Percentiles rank a stretch among this genome's conserved stretches.
Evolutionary conservation across 2,797 vertebrate species (phyloP).

Genomic region (Vultur gryphus): DNA sequence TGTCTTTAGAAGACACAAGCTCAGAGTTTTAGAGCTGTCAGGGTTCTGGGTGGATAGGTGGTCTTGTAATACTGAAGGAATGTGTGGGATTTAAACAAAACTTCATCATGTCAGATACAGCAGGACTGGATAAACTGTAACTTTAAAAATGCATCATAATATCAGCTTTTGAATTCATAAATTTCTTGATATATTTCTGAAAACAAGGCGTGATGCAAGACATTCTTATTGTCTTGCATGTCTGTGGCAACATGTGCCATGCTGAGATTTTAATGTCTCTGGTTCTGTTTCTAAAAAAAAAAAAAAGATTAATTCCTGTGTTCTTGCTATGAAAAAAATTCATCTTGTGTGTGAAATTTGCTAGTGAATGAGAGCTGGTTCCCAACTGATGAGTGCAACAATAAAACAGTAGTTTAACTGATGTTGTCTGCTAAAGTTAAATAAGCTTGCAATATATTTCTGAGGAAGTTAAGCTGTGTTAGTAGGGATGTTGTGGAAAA

Average conservation of each 20-base stretch:
- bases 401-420: slow-evolving; percentile 11
- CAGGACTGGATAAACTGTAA: not conserved
- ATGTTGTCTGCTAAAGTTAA: slow-evolving; percentile 5
- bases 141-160: not conserved
- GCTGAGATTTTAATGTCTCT: not conserved
- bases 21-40: not conserved
- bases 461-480: not conserved
- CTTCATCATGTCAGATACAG: not conserved
- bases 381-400: not conserved
- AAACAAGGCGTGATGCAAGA: not conserved
- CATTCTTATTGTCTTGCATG: not conserved
- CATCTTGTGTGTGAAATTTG: not conserved
- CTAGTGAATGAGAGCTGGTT: not conserved
- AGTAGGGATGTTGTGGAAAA: not conserved
- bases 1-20: not conserved
- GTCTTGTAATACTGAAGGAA: not conserved
- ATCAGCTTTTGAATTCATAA: not conserved
- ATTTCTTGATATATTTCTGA: not conserved
- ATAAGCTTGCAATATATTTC: not conserved
- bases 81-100: not conserved
- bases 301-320: not conserved
- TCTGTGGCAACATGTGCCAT: not conserved
- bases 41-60: not conserved
- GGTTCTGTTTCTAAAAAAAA: not conserved
- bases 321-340: not conserved